Conservation (phyloP, 2,113 vertebrate genomes). For the Osmerus eperlanus region DNA sequence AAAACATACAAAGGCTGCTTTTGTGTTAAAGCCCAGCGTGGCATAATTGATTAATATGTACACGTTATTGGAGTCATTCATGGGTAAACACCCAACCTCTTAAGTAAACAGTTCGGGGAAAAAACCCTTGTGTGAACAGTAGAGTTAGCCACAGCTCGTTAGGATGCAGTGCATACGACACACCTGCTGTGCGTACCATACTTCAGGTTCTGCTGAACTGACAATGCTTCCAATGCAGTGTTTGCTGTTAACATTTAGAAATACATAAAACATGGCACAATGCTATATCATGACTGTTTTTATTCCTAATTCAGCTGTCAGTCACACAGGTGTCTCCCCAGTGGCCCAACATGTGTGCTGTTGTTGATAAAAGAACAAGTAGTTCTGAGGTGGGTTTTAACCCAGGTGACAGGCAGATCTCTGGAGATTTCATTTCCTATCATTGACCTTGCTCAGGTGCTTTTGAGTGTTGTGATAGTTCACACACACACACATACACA, state of each 20-base stretch:
- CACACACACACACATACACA: constrained; percentile 4
- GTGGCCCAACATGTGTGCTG: neutral
- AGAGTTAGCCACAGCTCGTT: too few relatives aligned
- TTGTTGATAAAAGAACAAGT: neutral
- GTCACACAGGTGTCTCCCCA: neutral
- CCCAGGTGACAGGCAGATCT: neutral
- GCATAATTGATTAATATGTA: constrained; percentile 22
- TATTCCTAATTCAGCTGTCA: neutral
- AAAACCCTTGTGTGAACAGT: too few relatives aligned
- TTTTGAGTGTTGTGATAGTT: neutral
- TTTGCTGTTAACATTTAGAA: neutral
- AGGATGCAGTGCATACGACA: too few relatives aligned
- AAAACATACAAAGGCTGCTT: constrained; percentile 8
- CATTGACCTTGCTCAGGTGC: neutral
- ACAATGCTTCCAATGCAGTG: neutral
- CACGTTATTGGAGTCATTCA: constrained; percentile 1
- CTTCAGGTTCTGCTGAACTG: too few relatives aligned
- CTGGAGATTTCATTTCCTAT: neutral
- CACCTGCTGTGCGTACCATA: too few relatives aligned
- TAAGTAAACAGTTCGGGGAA: constrained; percentile 5
- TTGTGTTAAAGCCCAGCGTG: constrained; percentile 29
- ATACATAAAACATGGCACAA: neutral
- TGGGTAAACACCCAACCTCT: constrained; percentile 12
- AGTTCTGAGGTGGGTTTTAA: neutral
- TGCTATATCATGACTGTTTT: neutral